Percentiles rank a stretch among this genome's conserved stretches.
phyloP scores from a whole-genome alignment of 2,113 vertebrate genomes.

The Phalacrocorax aristotelis region DNA sequence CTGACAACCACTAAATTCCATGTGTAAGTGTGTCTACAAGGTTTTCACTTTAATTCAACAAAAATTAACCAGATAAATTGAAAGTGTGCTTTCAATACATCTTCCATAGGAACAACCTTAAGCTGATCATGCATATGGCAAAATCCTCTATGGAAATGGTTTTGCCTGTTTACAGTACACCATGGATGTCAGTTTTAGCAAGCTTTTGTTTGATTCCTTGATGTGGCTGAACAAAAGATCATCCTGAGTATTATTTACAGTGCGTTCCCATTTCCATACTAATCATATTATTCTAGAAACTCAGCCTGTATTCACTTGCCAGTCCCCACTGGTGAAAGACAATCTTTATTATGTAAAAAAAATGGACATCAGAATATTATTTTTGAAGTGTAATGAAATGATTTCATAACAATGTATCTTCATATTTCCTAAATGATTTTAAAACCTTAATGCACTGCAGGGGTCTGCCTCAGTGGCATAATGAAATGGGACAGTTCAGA shows the following conservation, averaged over 20 bases:
- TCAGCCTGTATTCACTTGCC: slow-evolving; percentile 17
- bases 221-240: slow-evolving; percentile 37
- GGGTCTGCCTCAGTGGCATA: slow-evolving; percentile 18
- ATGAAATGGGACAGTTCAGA: slow-evolving; percentile 64
- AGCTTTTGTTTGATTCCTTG: slow-evolving; percentile 4
- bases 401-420: slow-evolving; percentile 62
- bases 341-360: slow-evolving; percentile 39
- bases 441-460: slow-evolving; percentile 49
- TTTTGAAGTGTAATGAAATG: slow-evolving; percentile 50
- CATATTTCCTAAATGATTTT: slow-evolving; percentile 61
- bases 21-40: neutral
- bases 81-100: neutral
- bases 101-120: neutral
- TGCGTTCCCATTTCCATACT: slow-evolving; percentile 18
- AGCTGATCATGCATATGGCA: neutral
- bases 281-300: slow-evolving; percentile 36
- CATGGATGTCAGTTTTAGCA: neutral
- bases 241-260: slow-evolving; percentile 37
- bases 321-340: neutral
- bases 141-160: neutral
- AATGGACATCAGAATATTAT: slow-evolving; percentile 13
- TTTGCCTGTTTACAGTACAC: neutral
- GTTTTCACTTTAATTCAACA: neutral
- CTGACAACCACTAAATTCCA: neutral
- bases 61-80: slow-evolving; percentile 11